Evolutionary conservation across 2,797 vertebrate species (phyloP).

Genomic region (Lemur catta): DNA sequence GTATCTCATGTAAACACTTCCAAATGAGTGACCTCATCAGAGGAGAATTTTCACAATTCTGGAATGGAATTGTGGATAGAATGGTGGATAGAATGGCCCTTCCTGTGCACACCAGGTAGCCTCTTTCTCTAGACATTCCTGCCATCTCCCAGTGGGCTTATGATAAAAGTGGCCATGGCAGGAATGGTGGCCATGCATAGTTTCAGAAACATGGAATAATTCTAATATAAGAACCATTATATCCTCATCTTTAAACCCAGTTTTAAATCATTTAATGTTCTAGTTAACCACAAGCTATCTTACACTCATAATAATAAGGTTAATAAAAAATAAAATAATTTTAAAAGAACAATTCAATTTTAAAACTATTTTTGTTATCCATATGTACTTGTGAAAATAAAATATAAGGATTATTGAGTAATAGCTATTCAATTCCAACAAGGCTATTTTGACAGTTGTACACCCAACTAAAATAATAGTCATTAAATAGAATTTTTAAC

Average conservation of each 20-base stretch:
- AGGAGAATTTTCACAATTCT: no score
- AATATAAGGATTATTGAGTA: background rate
- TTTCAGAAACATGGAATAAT: background rate
- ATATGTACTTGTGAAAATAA: background rate
- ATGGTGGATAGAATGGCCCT: no score
- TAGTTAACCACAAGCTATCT: background rate
- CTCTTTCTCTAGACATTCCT: no score
- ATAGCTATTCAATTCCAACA: background rate
- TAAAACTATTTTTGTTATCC: background rate
- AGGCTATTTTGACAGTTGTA: background rate
- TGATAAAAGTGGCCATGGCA: no score
- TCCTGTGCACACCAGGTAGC: no score
- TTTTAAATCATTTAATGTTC: background rate
- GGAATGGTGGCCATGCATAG: no score
- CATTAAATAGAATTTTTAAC: background rate
- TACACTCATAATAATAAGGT: background rate
- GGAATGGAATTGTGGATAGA: no score
- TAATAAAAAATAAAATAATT: background rate
- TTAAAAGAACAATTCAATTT: background rate
- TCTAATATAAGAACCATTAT: background rate
- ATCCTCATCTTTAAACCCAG: background rate
- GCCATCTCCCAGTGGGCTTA: no score
- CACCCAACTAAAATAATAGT: background rate
- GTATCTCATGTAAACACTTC: no score
- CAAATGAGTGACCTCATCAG: no score